These are phyloP conservation scores for Buceros bicornis DNA, from an alignment of 2,797 vertebrate genomes.

Conservation along the genomic window DNA sequence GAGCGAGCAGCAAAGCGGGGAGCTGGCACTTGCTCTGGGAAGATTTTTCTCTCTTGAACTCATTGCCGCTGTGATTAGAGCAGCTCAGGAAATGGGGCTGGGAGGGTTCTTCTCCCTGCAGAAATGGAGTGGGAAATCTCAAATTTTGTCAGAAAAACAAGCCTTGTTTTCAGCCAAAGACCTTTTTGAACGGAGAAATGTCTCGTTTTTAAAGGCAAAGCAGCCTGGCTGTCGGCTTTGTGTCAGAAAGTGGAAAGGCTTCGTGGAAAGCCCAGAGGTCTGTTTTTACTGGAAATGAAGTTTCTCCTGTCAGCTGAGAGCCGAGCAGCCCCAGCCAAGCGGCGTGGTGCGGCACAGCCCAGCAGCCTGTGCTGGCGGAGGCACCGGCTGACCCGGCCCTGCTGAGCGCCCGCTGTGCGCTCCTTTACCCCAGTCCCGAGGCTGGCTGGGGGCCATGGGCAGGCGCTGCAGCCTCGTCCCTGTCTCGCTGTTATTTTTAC, in stretches of 20 bases:
- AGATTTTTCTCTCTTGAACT: conserved; percentile 73
- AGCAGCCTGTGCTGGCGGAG: conserved; percentile 1
- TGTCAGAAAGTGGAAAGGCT: conserved; percentile 40
- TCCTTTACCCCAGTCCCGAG: background rate
- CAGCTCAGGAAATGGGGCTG: conserved; percentile 58
- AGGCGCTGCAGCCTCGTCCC: background rate
- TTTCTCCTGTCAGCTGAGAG: conserved; percentile 60
- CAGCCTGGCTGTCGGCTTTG: background rate
- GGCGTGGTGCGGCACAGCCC: background rate
- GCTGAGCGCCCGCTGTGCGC: background rate
- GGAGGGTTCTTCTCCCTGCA: conserved; percentile 61
- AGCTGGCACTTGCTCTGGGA: conserved; percentile 71
- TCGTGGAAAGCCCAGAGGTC: conserved; percentile 52
- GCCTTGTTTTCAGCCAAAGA: background rate
- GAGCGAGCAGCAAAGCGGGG: background rate
- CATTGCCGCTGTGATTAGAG: conserved; percentile 63
- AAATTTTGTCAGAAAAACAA: conserved; percentile 57
- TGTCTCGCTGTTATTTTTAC: background rate
- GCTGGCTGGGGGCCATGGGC: background rate
- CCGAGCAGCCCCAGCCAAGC: conserved; percentile 13
- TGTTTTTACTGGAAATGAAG: conserved; percentile 70
- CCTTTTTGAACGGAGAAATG: background rate
- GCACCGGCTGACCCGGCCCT: background rate
- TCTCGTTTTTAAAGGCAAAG: background rate
- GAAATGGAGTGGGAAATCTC: conserved; percentile 64